Base-by-base conservation (phyloP, 1,140 invertebrate genomes). In the Rhagoletis zephyria region DNA sequence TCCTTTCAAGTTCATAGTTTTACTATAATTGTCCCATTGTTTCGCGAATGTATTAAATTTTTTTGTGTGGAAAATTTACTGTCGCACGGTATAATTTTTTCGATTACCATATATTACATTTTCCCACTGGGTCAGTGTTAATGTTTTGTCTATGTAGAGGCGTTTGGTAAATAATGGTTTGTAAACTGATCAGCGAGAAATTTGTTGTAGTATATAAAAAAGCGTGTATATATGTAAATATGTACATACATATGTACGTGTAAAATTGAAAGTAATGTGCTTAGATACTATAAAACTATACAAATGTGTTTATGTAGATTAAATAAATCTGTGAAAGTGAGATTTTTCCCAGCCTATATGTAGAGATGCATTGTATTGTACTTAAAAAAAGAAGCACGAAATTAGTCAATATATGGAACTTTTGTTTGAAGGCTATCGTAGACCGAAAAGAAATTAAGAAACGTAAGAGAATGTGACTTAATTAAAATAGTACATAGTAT, bases 241-340 rank as follows among this genome's bases (percentile, higher is more conserved):
- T 30, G 30, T 30, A 30, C 30, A 30, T 30, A 30, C 1, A 1
- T 30, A 30, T 30, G 30, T 81, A 42, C 9, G 45, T 81, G 48
- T 81, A 7, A 81, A 81, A n/a, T n/a, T n/a, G n/a, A 81, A 81
- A 81, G 74, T 81, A 16, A 81, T 81, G 51, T 81, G 16, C 7
- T 51, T 81, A 81, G 48, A 51, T 48, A 74, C 67, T 48, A 30
- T 30, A 30, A 30, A 30, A 48, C 45, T 16, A 59, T 10, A 81
- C 74, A 56, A 81, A 81, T 81, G 9, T 1, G 1, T 81, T 40
- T 30, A 30, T 30, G 30, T 30, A 30, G 30, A 30, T 30, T 30
- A 30, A 14, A 74, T 45, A 16, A 45, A 74, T 74, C 16, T 48
- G 40, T 48, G 42, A 14, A 74, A 42, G 42, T 48, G 10, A 45